Evolutionary conservation across 1,140 invertebrate genomes (phyloP).

Genomic region (Dreissena polymorpha): DNA sequence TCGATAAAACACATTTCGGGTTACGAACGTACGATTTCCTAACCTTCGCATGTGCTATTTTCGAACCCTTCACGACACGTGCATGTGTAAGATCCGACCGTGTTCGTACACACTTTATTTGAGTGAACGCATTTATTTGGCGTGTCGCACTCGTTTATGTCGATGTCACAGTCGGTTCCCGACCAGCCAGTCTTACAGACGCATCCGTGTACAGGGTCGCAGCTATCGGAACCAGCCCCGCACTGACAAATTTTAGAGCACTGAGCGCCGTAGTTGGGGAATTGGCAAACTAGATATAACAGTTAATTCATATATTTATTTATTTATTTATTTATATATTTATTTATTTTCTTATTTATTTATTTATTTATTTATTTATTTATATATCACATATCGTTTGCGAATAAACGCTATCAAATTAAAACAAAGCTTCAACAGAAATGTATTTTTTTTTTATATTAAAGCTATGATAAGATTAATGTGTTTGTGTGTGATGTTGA

Average conservation of each 20-base stretch:
- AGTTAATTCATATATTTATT: neutral
- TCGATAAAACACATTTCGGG: neutral
- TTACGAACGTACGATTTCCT: constrained; percentile 20
- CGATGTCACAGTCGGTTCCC: constrained; percentile 56
- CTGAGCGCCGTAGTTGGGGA: constrained; percentile 50
- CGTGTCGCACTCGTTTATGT: constrained; percentile 59
- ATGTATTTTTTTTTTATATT: too few relatives aligned
- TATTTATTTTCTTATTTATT: neutral
- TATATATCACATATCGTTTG: neutral
- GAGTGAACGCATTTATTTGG: constrained; percentile 18
- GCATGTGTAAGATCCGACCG: constrained; percentile 57
- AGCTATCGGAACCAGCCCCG: constrained; percentile 29
- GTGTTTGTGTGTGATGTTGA: neutral
- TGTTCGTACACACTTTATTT: constrained; percentile 55
- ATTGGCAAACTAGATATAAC: constrained; percentile 27
- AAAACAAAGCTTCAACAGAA: neutral
- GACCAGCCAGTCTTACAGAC: constrained; percentile 61
- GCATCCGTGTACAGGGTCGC: constrained; percentile 57
- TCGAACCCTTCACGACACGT: constrained; percentile 44
- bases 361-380: neutral
- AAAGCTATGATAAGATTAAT: neutral
- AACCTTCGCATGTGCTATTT: constrained; percentile 13
- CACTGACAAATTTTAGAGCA: constrained; percentile 58
- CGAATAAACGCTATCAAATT: neutral
- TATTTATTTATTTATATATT: neutral